A percentile compares a stretch with the other conserved stretches of the same genome.
Evolutionary conservation across 2,888 invertebrate species (phyloP).

Genomic region (Nasonia oneida): DNA sequence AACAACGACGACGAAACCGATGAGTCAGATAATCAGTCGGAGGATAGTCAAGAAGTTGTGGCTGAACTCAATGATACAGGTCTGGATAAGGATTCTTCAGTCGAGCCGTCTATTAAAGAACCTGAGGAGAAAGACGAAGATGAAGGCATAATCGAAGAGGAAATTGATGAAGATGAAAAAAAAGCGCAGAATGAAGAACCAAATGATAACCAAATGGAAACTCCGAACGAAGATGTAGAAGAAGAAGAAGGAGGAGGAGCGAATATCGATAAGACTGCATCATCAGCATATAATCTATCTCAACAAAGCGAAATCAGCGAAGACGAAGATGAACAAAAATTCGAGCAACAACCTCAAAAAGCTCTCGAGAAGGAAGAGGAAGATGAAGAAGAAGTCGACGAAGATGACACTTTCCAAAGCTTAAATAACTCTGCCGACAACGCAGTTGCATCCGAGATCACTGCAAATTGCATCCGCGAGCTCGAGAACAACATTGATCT

Average conservation of each 20-base stretch:
- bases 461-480: background rate
- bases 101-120: conserved; percentile 1
- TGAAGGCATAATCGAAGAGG: conserved; percentile 36
- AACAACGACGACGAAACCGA: conserved; percentile 47
- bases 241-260: background rate
- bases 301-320: conserved; percentile 54
- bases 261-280: background rate
- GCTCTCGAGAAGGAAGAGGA: conserved; percentile 8
- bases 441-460: conserved; percentile 24
- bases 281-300: background rate
- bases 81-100: conserved; percentile 34
- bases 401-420: conserved; percentile 63
- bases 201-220: conserved; percentile 21
- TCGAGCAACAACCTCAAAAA: background rate
- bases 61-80: background rate
- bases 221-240: conserved; percentile 17
- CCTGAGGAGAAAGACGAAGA: conserved; percentile 61
- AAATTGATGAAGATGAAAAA: conserved; percentile 19
- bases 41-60: conserved; percentile 59
- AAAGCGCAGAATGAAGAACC: background rate
- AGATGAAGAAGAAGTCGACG: conserved; percentile 42
- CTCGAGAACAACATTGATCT: conserved; percentile 15
- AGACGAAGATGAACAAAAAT: conserved; percentile 41
- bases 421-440: conserved; percentile 60
- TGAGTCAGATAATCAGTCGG: conserved; percentile 39